These are phyloP conservation scores for Fulica atra DNA, from an alignment of 2,113 vertebrate species.

Conservation along the genomic window DNA sequence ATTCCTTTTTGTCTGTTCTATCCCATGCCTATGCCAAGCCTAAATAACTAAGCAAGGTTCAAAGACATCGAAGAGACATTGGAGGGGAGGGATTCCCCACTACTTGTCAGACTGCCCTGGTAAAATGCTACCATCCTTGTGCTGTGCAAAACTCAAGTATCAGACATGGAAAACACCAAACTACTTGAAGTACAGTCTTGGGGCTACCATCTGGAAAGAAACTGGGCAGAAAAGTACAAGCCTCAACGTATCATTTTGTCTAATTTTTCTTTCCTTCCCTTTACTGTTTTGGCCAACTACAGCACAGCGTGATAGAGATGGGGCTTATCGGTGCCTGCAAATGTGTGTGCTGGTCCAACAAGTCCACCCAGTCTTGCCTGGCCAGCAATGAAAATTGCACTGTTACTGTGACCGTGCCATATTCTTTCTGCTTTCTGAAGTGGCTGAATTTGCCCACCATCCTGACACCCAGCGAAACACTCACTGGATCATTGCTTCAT, in stretches of 20 bases:
- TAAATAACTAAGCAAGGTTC: background rate
- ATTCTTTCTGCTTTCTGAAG: background rate
- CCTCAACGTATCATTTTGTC: background rate
- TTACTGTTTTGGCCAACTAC: background rate
- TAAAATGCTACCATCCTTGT: background rate
- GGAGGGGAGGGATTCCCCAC: background rate
- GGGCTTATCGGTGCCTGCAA: background rate
- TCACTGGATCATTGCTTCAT: background rate
- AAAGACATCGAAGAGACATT: background rate
- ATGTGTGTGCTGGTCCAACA: no score
- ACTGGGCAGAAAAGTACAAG: no score
- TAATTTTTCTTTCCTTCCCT: background rate
- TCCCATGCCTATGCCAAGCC: background rate
- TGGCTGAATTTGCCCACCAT: background rate
- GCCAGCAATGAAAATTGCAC: background rate
- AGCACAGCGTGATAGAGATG: background rate
- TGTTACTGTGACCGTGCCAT: background rate
- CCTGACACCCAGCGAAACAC: background rate
- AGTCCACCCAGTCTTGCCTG: background rate
- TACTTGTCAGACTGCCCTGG: background rate
- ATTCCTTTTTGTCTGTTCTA: background rate
- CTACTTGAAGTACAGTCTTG: no score
- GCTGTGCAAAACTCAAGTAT: background rate
- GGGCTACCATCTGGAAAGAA: no score
- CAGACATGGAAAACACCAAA: no score